phyloP scores from a whole-genome alignment of 2,797 vertebrate species.

The Acestrorhynchus altus region DNA sequence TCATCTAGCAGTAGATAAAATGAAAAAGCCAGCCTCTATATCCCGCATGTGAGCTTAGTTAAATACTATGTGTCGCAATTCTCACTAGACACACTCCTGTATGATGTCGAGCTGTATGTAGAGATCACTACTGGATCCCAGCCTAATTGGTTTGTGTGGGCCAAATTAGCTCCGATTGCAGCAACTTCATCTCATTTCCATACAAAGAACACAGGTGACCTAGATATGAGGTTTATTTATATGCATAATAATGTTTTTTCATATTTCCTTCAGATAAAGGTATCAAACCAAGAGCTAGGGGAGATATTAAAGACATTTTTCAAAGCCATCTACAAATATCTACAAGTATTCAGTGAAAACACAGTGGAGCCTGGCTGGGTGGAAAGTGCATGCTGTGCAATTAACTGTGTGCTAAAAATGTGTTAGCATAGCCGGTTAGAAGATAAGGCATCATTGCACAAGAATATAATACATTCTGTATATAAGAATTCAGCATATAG shows the following conservation, averaged over 20 bases:
- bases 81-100: background rate
- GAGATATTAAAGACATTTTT: slow-evolving; percentile 56
- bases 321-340: slow-evolving; percentile 52
- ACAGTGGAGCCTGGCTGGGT: slow-evolving; percentile 9
- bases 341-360: slow-evolving; percentile 44
- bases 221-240: slow-evolving; percentile 67
- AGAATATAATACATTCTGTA: no score
- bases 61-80: background rate
- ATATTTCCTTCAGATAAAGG: slow-evolving; percentile 42
- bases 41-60: slow-evolving; percentile 23
- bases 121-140: slow-evolving; percentile 78
- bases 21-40: background rate
- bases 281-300: slow-evolving; percentile 46
- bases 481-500: no score
- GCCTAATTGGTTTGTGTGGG: slow-evolving; percentile 83
- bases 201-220: slow-evolving; percentile 81
- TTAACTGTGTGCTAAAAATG: slow-evolving; percentile 66
- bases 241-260: slow-evolving; percentile 29
- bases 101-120: slow-evolving; percentile 67
- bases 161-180: slow-evolving; percentile 78
- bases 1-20: no score
- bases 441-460: background rate
- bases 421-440: background rate
- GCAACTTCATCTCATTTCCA: slow-evolving; percentile 79
- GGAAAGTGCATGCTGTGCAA: slow-evolving; percentile 55